Conservation (phyloP, 2,888 invertebrate species). For the Torymus auratus region DNA sequence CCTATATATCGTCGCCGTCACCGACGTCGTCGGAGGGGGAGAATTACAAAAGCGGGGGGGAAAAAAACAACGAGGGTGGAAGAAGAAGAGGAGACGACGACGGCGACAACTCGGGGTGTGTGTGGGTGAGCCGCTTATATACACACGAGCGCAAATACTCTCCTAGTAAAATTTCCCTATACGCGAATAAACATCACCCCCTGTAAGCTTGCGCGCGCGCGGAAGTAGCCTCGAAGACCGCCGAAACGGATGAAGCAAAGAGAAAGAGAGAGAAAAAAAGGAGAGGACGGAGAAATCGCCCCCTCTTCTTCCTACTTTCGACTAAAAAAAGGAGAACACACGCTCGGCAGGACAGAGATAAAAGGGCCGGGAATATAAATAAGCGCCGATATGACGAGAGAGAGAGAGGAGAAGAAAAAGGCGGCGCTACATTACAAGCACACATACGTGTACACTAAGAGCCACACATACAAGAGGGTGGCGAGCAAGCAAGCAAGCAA, state of each 20-base stretch:
- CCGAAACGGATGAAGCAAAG: neutral
- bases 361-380: constrained; percentile 55
- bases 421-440: too few relatives aligned
- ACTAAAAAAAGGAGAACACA: constrained; percentile 20
- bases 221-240: neutral
- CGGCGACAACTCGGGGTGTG: too few relatives aligned
- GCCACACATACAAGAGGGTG: too few relatives aligned
- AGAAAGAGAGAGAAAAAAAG: neutral
- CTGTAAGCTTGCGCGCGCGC: neutral
- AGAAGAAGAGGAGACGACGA: neutral
- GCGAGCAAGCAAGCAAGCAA: too few relatives aligned
- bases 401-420: constrained; percentile 16
- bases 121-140: too few relatives aligned
- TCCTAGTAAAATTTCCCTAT: constrained; percentile 17
- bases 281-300: neutral
- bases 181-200: constrained; percentile 35
- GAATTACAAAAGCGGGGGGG: constrained; percentile 11
- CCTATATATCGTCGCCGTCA: neutral
- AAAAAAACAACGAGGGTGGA: neutral
- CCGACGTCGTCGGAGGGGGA: neutral
- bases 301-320: too few relatives aligned
- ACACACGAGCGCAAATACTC: neutral
- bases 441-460: too few relatives aligned
- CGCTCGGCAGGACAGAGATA: constrained; percentile 29
- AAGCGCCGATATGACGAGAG: constrained; percentile 48